These are phyloP conservation scores for Solea solea DNA, from an alignment of 2,113 vertebrate genomes.

Conservation along the genomic window DNA sequence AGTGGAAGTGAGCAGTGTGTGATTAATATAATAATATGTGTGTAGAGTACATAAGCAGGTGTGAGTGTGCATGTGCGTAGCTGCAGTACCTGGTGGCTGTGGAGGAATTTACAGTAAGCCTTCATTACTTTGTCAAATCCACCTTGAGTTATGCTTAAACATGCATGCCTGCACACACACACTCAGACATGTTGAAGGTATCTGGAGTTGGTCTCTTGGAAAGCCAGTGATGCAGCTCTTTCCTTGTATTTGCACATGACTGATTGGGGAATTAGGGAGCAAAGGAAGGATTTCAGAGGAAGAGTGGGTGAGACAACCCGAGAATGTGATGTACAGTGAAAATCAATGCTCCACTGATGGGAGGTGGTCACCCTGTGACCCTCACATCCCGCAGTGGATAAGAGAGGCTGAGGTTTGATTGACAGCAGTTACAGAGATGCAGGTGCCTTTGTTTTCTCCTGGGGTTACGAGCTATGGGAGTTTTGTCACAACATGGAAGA, in stretches of 20 bases:
- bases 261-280: conserved; percentile 26
- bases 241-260: conserved; percentile 14
- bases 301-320: background rate
- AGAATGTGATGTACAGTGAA: background rate
- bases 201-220: conserved; percentile 4
- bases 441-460: conserved; percentile 1
- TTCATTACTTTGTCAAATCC: conserved; percentile 33
- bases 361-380: background rate
- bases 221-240: conserved; percentile 5
- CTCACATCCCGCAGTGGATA: conserved; percentile 1
- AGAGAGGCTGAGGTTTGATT: background rate
- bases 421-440: background rate
- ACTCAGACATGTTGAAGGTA: conserved; percentile 11
- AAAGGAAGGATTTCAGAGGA: conserved; percentile 1
- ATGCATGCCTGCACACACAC: background rate
- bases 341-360: background rate
- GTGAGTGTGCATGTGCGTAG: background rate
- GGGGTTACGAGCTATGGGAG: too few relatives aligned
- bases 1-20: conserved; percentile 33
- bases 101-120: conserved; percentile 17
- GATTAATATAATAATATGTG: conserved; percentile 40
- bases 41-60: background rate
- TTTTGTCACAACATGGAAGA: too few relatives aligned
- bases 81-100: conserved; percentile 6
- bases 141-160: background rate